A percentile compares a stretch with the other conserved stretches of the same genome.
Evolutionary conservation across 2,888 invertebrate species (phyloP).

Genomic region (Drosophila affinis): DNA sequence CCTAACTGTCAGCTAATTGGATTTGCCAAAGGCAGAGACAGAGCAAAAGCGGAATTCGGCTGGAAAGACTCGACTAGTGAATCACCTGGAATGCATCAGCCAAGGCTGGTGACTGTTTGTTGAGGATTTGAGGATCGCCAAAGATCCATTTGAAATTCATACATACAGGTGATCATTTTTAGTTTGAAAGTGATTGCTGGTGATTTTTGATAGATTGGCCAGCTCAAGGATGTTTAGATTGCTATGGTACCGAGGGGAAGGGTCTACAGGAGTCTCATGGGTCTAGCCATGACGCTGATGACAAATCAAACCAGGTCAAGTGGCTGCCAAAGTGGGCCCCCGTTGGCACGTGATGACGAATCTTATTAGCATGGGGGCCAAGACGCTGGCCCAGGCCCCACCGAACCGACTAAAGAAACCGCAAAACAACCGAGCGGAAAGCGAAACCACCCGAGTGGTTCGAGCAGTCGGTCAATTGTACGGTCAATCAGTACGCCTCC

Average conservation of each 20-base stretch:
- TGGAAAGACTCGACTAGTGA: too few species aligned
- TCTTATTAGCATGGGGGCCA: constrained; percentile 66
- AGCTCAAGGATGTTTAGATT: too few species aligned
- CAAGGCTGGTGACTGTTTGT: too few species aligned
- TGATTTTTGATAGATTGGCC: too few species aligned
- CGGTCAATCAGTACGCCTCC: constrained; percentile 54
- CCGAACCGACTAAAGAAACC: constrained; percentile 42
- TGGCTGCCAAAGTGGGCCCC: constrained; percentile 49
- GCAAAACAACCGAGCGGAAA: constrained; percentile 25
- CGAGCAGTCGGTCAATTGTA: constrained; percentile 23
- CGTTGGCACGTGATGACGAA: constrained; percentile 44
- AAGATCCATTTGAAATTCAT: too few species aligned
- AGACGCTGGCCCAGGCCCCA: constrained; percentile 49
- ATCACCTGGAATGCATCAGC: too few species aligned
- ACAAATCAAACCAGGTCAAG: constrained; percentile 73
- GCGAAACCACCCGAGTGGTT: constrained; percentile 1
- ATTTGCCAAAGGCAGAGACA: constrained; percentile 39
- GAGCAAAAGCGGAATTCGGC: too few species aligned
- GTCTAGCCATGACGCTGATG: constrained; percentile 24
- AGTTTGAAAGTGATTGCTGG: too few species aligned
- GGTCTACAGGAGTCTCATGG: too few species aligned
- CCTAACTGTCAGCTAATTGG: constrained; percentile 53
- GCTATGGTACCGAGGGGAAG: too few species aligned
- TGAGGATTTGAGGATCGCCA: too few species aligned
- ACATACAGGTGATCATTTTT: too few species aligned